Evolutionary conservation across 2,797 vertebrate genomes (phyloP), one percentile per base, ranked within the genome.

Genomic region (Danio albolineatus): DNA sequence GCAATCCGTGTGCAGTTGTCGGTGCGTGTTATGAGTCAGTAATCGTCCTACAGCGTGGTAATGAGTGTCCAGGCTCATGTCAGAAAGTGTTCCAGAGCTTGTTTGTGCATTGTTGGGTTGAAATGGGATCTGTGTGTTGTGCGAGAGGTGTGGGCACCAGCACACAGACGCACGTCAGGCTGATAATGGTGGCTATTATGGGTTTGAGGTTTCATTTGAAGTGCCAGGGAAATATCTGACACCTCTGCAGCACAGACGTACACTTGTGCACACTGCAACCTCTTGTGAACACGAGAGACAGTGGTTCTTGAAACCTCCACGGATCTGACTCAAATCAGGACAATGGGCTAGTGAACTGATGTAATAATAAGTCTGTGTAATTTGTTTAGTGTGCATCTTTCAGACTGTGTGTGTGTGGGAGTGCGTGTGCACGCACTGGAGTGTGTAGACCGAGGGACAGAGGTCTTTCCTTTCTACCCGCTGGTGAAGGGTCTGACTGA

Each of bases 381-480:
- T 54, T 38, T 48, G 13, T 74, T 49, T 10, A 66, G 7, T 60
- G 10, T 69, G 56, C 7, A 16, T 66, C 38, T 65, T 36, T 44
- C 49, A 7, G 17, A 28, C 21, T 8, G 7, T 74, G 13, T 74
- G 21, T 75, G 10, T 76, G 28, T 60, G 19, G 39, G 36, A 61
- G 57, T 62, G 7, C 74, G 13, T 74, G 21, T 75, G 10, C 70
- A 64, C 71, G 43, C 86, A 39, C 16, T 8, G 21, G 28, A 4
- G 51, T 21, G 54, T 57, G 16, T 38, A 57, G 19, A 38, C 4
- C 14, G 64, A 36, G 21, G 53, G 39, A 59, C n/a, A 57, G 86
- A 89, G 90, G 90, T 93, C 90, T 88, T 88, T 80, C 84, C 87
- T 92, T 90, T 92, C 84, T 87, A 92, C 87, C 92, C 92, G 92